Base-by-base conservation (phyloP, 2,113 vertebrate species). In the Propithecus coquereli region DNA sequence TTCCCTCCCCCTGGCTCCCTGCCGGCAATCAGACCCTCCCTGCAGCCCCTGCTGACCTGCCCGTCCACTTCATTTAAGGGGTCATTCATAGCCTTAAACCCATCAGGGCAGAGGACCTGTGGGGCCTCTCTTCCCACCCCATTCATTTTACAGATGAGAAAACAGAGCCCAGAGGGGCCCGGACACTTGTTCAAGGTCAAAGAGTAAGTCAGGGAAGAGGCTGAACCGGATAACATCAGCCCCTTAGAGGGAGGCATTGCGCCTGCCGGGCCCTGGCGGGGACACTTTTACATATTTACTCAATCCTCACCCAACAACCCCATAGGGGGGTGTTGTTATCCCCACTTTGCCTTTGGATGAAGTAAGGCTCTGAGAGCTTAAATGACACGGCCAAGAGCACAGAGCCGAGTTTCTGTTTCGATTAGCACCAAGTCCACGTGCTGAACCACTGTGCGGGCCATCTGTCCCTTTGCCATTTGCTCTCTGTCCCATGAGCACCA, bases 211-310 rank as follows among this genome's bases (percentile, higher is more conserved):
- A 22, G 27, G 23, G 22, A 40, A 18, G 66, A 68, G 65, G 12
- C 70, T 27, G 40, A 71, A 25, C 63, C 71, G 45, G 43, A 11
- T 27, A 3, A 14, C 3, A 50, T 22, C n/a, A 18, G 5, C 18
- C 2, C 10, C 54, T 1, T 3, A 0, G 40, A 30, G 59, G 1
- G 43, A 40, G 80, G 22, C 12, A 3, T 37, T 27, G 25, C 8
- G 0, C 11, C 3, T 32, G 32, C 43, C 73, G n/a, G 37, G 13
- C 25, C 37, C 37, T 11, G 20, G 47, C 22, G 12, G 6, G 34
- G 74, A 68, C 17, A 1, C 4, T 3, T 34, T 7, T 9, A 16
- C 3, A 1, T 9, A 25, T 16, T 57, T 61, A 52, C 22, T 74
- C n/a, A 50, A 40, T 10, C 23, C 2, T 52, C 47, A 13, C 30